A percentile compares a stretch with the other conserved stretches of the same genome.
phyloP scores from a whole-genome alignment of 2,113 vertebrate genomes.

The Geococcyx californianus region DNA sequence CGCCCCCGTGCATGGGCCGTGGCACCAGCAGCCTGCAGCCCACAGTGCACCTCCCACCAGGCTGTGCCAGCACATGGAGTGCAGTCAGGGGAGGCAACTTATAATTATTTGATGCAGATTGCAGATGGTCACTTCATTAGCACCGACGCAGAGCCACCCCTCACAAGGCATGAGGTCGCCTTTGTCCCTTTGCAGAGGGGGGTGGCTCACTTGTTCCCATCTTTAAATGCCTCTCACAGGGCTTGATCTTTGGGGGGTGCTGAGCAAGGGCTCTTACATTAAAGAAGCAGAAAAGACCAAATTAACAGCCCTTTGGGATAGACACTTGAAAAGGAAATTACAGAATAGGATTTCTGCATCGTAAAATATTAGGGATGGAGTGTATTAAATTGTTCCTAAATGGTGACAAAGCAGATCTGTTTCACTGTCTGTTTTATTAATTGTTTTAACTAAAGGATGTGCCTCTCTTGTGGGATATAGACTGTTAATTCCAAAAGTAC shows the following conservation, averaged over 20 bases:
- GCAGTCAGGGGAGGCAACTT: conserved; percentile 72
- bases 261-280: background rate
- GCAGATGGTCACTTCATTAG: conserved; percentile 77
- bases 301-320: background rate
- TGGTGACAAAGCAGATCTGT: conserved; percentile 65
- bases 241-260: background rate
- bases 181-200: background rate
- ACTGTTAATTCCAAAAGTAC: conserved; percentile 24
- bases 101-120: conserved; percentile 70
- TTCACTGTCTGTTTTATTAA: conserved; percentile 72
- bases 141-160: background rate
- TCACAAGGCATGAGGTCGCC: background rate
- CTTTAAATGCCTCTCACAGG: background rate
- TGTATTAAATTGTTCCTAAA: conserved; percentile 59
- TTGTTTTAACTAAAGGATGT: conserved; percentile 68
- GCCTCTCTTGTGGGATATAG: conserved; percentile 1
- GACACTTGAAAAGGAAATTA: conserved; percentile 24
- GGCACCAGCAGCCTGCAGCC: conserved; percentile 9
- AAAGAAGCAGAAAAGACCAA: background rate
- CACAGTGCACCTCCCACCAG: conserved; percentile 60
- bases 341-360: conserved; percentile 17
- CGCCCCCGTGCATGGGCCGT: conserved; percentile 18
- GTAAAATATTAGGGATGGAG: conserved; percentile 30
- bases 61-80: conserved; percentile 72
- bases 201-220: background rate